phyloP scores from a whole-genome alignment of 1,140 invertebrate species.

The Micrasema minimum region DNA sequence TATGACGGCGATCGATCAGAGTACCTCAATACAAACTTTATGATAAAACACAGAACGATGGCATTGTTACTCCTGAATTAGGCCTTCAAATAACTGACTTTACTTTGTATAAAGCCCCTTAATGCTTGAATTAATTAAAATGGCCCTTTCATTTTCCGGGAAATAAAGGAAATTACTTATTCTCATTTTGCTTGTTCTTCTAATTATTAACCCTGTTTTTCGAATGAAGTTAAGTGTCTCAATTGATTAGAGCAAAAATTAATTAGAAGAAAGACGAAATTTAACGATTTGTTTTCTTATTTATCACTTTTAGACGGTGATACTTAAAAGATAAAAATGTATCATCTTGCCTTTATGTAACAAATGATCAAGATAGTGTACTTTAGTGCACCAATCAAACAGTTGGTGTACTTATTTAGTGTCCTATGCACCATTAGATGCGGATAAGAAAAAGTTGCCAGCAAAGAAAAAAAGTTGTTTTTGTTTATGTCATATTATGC shows the following conservation, averaged over 20 bases:
- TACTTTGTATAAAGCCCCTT: slow-evolving; percentile 32
- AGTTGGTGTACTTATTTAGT: too few relatives aligned
- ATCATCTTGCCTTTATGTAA: too few relatives aligned
- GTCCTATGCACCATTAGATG: too few relatives aligned
- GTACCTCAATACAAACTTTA: slow-evolving; percentile 27
- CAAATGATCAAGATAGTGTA: too few relatives aligned
- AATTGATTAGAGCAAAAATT: slow-evolving; percentile 1
- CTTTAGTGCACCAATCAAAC: too few relatives aligned
- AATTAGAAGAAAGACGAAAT: too few relatives aligned
- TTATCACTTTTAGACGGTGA: too few relatives aligned
- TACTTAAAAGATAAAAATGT: too few relatives aligned
- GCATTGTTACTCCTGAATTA: slow-evolving; percentile 13
- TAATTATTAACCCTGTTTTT: slow-evolving; percentile 29
- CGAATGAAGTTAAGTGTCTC: slow-evolving; percentile 9
- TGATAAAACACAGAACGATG: slow-evolving; percentile 25
- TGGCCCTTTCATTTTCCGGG: slow-evolving; percentile 7
- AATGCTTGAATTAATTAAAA: slow-evolving; percentile 38
- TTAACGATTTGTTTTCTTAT: neutral
- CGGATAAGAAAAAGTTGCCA: too few relatives aligned
- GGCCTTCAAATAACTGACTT: slow-evolving; percentile 23
- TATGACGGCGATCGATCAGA: slow-evolving; percentile 29
- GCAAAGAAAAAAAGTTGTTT: too few relatives aligned
- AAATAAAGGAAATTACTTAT: slow-evolving; percentile 27
- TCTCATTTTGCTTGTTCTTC: slow-evolving; percentile 18
- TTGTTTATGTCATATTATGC: too few relatives aligned